Conservation (phyloP, 1,140 invertebrate species). For the Rhyzopertha dominica region DNA sequence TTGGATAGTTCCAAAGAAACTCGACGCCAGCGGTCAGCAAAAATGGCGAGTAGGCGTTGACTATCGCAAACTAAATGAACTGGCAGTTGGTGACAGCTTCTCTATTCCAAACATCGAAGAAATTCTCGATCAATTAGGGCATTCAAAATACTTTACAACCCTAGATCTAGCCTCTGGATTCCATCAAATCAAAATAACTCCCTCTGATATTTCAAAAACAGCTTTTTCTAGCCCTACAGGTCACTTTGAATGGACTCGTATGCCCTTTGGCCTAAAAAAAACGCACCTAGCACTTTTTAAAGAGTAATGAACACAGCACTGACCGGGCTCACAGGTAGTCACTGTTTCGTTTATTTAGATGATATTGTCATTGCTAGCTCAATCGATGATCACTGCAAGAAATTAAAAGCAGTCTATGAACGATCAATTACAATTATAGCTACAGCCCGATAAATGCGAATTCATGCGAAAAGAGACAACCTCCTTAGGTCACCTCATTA, state of each 20-base stretch:
- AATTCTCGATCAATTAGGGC: slow-evolving; percentile 45
- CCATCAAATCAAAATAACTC: slow-evolving; percentile 48
- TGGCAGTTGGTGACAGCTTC: slow-evolving; percentile 40
- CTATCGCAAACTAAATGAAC: slow-evolving; percentile 39
- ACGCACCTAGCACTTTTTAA: slow-evolving; percentile 40
- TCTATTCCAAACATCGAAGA: slow-evolving; percentile 52
- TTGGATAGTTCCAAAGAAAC: slow-evolving; percentile 30
- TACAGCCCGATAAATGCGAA: slow-evolving; percentile 45
- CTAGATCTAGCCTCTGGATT: slow-evolving; percentile 50
- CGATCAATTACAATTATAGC: slow-evolving; percentile 31
- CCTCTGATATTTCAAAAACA: slow-evolving; percentile 45
- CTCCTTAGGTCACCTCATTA: too few species aligned
- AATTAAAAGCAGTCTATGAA: slow-evolving; percentile 16
- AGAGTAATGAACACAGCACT: slow-evolving; percentile 41
- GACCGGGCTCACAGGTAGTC: slow-evolving; percentile 31
- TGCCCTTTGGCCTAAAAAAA: slow-evolving; percentile 44
- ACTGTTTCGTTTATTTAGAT: slow-evolving; percentile 43
- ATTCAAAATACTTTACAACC: slow-evolving; percentile 47
- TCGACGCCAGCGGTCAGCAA: slow-evolving; percentile 24
- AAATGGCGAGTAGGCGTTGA: slow-evolving; percentile 42
- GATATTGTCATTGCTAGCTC: slow-evolving; percentile 42
- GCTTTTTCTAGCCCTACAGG: slow-evolving; percentile 43
- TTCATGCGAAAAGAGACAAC: slow-evolving; percentile 33
- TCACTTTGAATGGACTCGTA: slow-evolving; percentile 36
- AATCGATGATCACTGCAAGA: slow-evolving; percentile 28